Evolutionary conservation across 2,888 invertebrate genomes (phyloP).

Genomic region (Drosophila rubida): DNA sequence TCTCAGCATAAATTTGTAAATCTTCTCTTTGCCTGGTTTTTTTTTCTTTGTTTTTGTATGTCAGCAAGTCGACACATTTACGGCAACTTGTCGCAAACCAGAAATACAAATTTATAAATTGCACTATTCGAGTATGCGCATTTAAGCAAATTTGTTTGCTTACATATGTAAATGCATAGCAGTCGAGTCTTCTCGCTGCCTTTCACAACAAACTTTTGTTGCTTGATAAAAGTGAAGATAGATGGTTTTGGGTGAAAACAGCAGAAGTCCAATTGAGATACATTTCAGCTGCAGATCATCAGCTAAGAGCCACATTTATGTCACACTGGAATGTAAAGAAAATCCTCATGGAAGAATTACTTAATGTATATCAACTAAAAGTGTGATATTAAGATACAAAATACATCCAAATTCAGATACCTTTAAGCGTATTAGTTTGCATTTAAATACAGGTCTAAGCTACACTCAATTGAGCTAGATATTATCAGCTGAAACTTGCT

Average conservation of each 20-base stretch:
- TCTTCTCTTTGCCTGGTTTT: constrained; percentile 41
- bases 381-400: too few species aligned
- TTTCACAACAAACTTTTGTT: constrained; percentile 42
- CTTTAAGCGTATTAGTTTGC: too few species aligned
- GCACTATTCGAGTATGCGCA: constrained; percentile 13
- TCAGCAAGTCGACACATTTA: constrained; percentile 50
- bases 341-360: too few species aligned
- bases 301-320: too few species aligned
- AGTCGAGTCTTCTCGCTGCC: constrained; percentile 23
- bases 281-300: too few species aligned
- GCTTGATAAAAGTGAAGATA: constrained; percentile 38
- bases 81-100: constrained; percentile 58
- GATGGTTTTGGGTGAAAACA: constrained; percentile 2
- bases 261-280: neutral
- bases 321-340: too few species aligned
- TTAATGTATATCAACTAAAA: too few species aligned
- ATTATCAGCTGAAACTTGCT: too few species aligned
- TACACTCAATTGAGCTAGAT: too few species aligned
- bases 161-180: constrained; percentile 47
- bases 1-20: constrained; percentile 71
- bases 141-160: constrained; percentile 53
- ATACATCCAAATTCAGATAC: too few species aligned
- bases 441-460: too few species aligned
- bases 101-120: constrained; percentile 43
- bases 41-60: constrained; percentile 28